Base-by-base conservation (phyloP, 2,888 invertebrate species). In the Pyralis farinalis region DNA sequence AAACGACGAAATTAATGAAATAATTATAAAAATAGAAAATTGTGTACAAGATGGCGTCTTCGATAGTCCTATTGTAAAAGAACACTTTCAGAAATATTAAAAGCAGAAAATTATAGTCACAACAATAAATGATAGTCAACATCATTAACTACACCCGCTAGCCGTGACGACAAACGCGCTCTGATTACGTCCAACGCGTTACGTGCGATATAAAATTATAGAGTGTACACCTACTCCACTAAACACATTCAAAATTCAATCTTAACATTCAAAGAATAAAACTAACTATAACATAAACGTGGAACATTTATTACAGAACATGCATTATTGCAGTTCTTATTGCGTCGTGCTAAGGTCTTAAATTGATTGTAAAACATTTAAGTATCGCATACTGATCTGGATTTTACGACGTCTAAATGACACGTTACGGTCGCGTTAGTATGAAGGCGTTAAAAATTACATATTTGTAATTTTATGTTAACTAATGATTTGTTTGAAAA, bases 401-500 rank as follows among this genome's bases (percentile, higher is more conserved):
- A 22, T 37, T 43, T 41, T 41, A 47, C 34, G 43, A 22, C 41
- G 36, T 43, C 42, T 38, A 50, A 55, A 55, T 55, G 50, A 55
- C 49, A 55, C 30, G 53, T 51, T 49, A 21, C 40, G 42, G 42
- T 42, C 34, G 34, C 30, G 43, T 42, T 46, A 46, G 42, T 44
- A 43, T 36, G 34, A 40, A 46, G 46, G 49, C 47, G 47, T 47
- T 44, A 47, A 30, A 49, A 51, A 51, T 49, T 49, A 51, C 44
- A 49, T 44, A 47, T 53, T 47, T 43, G 43, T 51, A 51, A 53
- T 51, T 47, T 45, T 43, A 46, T 34, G 45, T 43, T 47, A 45
- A 45, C 11, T 37, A 37, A 31, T 37, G 37, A 30, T 44, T 46
- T 48, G 42, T 43, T 47, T 42, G 39, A 40, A 46, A 48, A 36